Conservation (phyloP, 2,888 invertebrate species). For the Sabatieria punctata region DNA sequence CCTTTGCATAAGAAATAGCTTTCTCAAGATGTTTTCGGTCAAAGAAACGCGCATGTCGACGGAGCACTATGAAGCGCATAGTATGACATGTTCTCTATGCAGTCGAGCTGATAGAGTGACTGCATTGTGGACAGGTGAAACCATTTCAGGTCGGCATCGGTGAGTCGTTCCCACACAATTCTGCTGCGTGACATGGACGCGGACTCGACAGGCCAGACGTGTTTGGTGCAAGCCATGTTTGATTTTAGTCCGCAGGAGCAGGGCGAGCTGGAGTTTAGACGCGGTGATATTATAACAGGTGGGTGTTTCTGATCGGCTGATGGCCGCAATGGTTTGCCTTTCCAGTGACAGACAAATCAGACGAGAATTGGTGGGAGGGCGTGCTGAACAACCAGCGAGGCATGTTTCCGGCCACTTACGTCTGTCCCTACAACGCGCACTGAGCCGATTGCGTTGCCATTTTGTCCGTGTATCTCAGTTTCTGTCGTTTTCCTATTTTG, state of each 20-base stretch:
- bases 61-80: too few species aligned
- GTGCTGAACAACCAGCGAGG: constrained; percentile 86
- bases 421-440: constrained; percentile 35
- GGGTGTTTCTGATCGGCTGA: neutral
- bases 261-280: constrained; percentile 86
- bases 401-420: constrained; percentile 95
- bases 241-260: constrained; percentile 95
- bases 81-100: too few species aligned
- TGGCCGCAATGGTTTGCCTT: neutral
- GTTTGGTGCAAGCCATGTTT: constrained; percentile 87
- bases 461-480: too few species aligned
- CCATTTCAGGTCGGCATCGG: constrained; percentile 8
- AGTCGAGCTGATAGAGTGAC: too few species aligned
- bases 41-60: too few species aligned
- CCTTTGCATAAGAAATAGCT: too few species aligned
- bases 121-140: neutral
- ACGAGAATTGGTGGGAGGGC: constrained; percentile 67
- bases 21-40: too few species aligned
- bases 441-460: too few species aligned
- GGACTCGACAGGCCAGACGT: constrained; percentile 52
- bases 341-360: constrained; percentile 64
- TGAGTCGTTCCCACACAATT: constrained; percentile 62
- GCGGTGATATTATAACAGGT: constrained; percentile 88
- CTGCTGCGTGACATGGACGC: constrained; percentile 76
- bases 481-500: too few species aligned